Base-by-base conservation (phyloP, 1,140 invertebrate species). In the Neodiprion fabricii region DNA sequence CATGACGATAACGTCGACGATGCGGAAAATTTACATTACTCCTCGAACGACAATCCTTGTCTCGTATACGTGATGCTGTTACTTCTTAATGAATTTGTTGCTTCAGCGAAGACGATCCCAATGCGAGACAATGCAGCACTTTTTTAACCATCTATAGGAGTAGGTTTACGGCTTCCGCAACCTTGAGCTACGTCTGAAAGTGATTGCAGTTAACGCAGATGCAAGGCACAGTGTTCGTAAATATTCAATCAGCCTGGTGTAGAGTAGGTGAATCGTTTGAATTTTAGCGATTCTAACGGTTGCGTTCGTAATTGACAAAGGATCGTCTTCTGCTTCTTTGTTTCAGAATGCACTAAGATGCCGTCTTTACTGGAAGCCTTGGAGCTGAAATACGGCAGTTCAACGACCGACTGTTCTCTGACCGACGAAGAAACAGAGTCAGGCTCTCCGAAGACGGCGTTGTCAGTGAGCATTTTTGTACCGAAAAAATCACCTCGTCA, bases 341-440 rank as follows among this genome's bases (percentile, higher is more conserved):
- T 81, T 77, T 9, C 80, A 88, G 87, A 86, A 88, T 88, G 86
- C 79, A 80, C 75, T 87, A 85, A 85, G 76, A 96, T 96, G 94
- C 94, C 94, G 84, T 95, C 95, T 74, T 88, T 97, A 75, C 86
- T 96, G 80, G 95, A 96, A 90, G 96, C 95, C 53, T 87, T 96
- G 77, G 93, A 95, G 89, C 90, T 93, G 72, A 97, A 96, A 84
- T 97, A 96, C 87, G 93, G 93, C 14, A 82, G 87, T 75, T 84
- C 86, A 75, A 86, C 86, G 70, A 84, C 89, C 78, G 81, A 91
- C 81, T 88, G 92, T 89, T 84, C 89, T 48, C 79, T 86, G 12
- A 87, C 91, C 21, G 91, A 91, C 76, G 87, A 89, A 65, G 86
- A 87, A 76, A 81, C 84, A 0, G 85, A 88, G 75, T 83, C 81